phyloP scores from a whole-genome alignment of 2,888 invertebrate species.

The Agrochola lychnidis region DNA sequence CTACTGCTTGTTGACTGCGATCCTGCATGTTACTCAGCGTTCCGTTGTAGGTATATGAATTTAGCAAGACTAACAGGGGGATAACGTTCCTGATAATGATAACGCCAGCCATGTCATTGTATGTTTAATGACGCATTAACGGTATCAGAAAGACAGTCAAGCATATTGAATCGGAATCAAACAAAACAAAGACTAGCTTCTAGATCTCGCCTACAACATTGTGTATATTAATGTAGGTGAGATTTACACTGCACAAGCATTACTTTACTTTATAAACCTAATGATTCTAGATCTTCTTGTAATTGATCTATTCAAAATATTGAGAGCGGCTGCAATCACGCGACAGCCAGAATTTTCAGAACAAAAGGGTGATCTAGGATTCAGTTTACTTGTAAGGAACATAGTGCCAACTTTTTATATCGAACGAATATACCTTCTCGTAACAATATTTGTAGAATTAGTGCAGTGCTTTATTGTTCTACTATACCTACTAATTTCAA shows the following conservation, averaged over 20 bases:
- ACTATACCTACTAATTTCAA: background rate
- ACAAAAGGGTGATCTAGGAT: background rate
- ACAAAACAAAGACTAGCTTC: background rate
- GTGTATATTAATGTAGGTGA: background rate
- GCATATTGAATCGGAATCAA: background rate
- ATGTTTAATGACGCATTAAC: slow-evolving; percentile 11
- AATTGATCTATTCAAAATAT: background rate
- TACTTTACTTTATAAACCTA: background rate
- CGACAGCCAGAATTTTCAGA: background rate
- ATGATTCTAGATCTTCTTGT: background rate
- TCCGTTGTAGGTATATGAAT: slow-evolving; percentile 8
- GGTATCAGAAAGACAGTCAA: background rate
- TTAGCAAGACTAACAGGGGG: slow-evolving; percentile 48
- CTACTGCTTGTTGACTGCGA: slow-evolving; percentile 40
- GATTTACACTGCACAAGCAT: background rate
- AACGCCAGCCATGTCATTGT: slow-evolving; percentile 13
- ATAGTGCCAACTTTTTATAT: background rate
- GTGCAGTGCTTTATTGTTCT: background rate
- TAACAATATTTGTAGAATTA: background rate
- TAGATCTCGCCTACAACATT: background rate
- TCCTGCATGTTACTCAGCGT: slow-evolving; percentile 17
- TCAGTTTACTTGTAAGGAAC: background rate
- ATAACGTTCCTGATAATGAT: slow-evolving; percentile 35
- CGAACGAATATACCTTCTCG: background rate
- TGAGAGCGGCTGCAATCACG: background rate